Percentiles rank a stretch among this genome's conserved stretches.
phyloP scores from a whole-genome alignment of 1,140 invertebrate genomes.

The Aricia agestis region DNA sequence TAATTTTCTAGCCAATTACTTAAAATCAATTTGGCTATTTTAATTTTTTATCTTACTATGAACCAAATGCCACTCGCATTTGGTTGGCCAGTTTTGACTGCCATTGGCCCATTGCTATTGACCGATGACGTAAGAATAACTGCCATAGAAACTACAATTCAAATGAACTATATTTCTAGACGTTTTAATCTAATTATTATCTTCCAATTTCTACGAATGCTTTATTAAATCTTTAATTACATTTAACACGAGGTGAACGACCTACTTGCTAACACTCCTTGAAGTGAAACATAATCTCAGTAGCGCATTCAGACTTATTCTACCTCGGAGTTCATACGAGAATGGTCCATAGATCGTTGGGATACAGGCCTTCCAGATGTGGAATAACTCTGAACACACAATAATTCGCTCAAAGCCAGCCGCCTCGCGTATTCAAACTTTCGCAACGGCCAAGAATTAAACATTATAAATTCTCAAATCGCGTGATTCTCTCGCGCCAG shows the following conservation, averaged over 20 bases:
- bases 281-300: slow-evolving; percentile 1
- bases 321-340: too few relatives aligned
- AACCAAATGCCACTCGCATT: too few relatives aligned
- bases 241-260: background rate
- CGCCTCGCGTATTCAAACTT: background rate
- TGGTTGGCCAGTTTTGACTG: too few relatives aligned
- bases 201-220: background rate
- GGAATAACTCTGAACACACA: too few relatives aligned
- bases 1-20: too few relatives aligned
- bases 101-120: too few relatives aligned
- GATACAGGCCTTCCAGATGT: too few relatives aligned
- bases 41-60: too few relatives aligned
- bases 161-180: background rate
- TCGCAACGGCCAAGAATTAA: background rate
- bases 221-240: background rate
- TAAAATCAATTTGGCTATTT: too few relatives aligned
- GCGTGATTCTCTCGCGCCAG: background rate
- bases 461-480: background rate
- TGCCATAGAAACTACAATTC: background rate
- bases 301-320: background rate
- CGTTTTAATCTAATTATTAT: background rate
- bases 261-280: background rate
- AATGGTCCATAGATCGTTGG: too few relatives aligned
- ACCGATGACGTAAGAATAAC: background rate
- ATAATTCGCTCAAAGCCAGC: background rate